Evolutionary conservation across 2,888 invertebrate species (phyloP), one percentile per base, ranked within the genome.

Genomic region (Clunio marinus): DNA sequence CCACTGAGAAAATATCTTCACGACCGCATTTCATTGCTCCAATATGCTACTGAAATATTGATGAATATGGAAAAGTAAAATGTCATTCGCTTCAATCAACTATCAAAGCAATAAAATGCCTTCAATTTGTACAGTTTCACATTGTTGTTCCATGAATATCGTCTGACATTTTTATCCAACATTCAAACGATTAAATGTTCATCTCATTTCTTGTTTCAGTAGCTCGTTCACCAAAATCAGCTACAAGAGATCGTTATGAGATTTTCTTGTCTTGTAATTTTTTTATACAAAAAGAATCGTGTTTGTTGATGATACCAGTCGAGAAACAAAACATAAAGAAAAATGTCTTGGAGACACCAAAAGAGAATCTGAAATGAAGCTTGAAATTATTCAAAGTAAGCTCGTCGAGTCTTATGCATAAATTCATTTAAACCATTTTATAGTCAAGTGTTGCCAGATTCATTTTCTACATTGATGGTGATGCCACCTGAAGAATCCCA

Each of bases 231-330:
- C 37, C 41, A 63, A 63, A 63, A 63, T 63, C 63, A 63, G 46
- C 45, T 66, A 66, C 66, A 66, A 27, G 32, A 51, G 66, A 66
- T 66, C 66, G 66, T 66, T 66, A 66, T 66, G 66, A 66, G 63
- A 65, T 65, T 45, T 65, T 25, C n/a, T 32, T 35, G 20, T 60
- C 35, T 32, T 32, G 7, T 45, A 3, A 45, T 51, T 51, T 57
- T 25, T 57, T 32, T 4, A 32, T 20, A 51, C 51, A 51, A n/a
- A 51, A n/a, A 51, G 51, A 57, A 57, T 57, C 57, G 25, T 57
- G 57, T 57, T 15, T 4, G 5, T 32, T 32, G 32, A 7, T 32
- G 7, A 3, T 57, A 4, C 20, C 10, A n/a, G 3, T 41, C 41
- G 15, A 41, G 41, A 41, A 41, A 41, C 41, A 57, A 57, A 4